Percentiles rank a stretch among this genome's conserved stretches.
Conservation (phyloP, 2,888 invertebrate genomes). For the Icerya purchasi region DNA sequence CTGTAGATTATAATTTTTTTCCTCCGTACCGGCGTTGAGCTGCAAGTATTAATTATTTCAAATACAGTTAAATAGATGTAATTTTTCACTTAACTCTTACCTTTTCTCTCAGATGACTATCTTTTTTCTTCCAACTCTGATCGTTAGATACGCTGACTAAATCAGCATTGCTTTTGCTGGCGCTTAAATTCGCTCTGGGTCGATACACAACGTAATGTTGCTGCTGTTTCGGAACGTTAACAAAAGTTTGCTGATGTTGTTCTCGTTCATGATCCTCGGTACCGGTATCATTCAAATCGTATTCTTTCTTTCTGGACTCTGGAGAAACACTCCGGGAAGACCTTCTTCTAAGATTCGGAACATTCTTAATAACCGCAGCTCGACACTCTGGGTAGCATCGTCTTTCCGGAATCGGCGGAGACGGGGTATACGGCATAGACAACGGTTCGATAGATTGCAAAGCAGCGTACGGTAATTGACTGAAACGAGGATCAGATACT, state of each 20-base stretch:
- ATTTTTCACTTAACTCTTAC: too few species aligned
- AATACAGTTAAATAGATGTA: too few species aligned
- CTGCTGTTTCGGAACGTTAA: neutral
- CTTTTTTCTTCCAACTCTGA: constrained; percentile 7
- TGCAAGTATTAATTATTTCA: too few species aligned
- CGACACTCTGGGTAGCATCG: neutral
- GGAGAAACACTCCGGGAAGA: constrained; percentile 12
- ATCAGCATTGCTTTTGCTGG: constrained; percentile 10
- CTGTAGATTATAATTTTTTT: too few species aligned
- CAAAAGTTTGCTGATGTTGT: neutral
- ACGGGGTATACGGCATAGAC: constrained; percentile 9
- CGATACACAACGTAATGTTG: constrained; percentile 9
- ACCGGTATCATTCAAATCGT: neutral
- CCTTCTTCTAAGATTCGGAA: constrained; percentile 4
- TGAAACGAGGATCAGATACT: constrained; percentile 17
- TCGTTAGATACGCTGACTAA: constrained; percentile 6
- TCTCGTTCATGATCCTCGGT: constrained; percentile 7
- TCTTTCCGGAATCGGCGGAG: neutral
- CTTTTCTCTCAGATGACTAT: constrained; percentile 1
- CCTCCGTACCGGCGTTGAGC: too few species aligned
- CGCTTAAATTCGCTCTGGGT: neutral
- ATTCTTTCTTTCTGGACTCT: constrained; percentile 8
- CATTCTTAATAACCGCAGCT: neutral
- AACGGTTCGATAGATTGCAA: constrained; percentile 8
- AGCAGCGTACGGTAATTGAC: constrained; percentile 12